Percentiles rank a stretch among this genome's conserved stretches.
Conservation (phyloP, 1,140 invertebrate species). For the Uloborus diversus region DNA sequence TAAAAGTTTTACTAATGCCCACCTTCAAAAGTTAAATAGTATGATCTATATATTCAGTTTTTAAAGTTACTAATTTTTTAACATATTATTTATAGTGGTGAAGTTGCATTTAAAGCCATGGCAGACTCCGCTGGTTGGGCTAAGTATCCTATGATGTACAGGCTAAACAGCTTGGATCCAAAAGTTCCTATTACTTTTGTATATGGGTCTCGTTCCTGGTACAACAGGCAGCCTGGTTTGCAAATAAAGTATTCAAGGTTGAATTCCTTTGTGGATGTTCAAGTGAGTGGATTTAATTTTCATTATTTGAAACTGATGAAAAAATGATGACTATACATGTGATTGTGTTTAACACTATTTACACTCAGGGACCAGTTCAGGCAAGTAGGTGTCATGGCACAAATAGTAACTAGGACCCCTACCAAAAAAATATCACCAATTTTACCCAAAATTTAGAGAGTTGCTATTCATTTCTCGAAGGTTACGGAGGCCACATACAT, state of each 20-base stretch:
- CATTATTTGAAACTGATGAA: not conserved
- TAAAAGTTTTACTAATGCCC: too few relatives aligned
- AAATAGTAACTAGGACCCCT: too few relatives aligned
- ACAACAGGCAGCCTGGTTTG: constrained; percentile 84
- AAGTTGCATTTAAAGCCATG: constrained; percentile 91
- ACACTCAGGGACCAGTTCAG: too few relatives aligned
- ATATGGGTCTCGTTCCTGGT: constrained; percentile 92
- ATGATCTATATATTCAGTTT: too few relatives aligned
- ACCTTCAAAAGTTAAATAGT: too few relatives aligned
- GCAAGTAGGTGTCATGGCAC: too few relatives aligned
- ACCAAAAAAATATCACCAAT: too few relatives aligned
- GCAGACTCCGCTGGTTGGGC: constrained; percentile 94
- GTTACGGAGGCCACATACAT: too few relatives aligned
- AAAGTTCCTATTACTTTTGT: constrained; percentile 88
- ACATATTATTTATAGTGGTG: constrained; percentile 80
- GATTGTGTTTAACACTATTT: not conserved
- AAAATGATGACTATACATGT: constrained; percentile 70
- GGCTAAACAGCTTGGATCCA: constrained; percentile 76
- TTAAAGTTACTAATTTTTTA: not conserved
- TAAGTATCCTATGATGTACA: constrained; percentile 89
- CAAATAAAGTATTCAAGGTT: constrained; percentile 73
- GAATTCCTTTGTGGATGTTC: constrained; percentile 45
- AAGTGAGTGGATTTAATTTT: constrained; percentile 17
- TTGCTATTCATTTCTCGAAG: too few relatives aligned
- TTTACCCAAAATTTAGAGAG: too few relatives aligned